These are phyloP conservation scores for Lepus oiostolus DNA, from an alignment of 2,797 vertebrate species.

Conservation along the genomic window DNA sequence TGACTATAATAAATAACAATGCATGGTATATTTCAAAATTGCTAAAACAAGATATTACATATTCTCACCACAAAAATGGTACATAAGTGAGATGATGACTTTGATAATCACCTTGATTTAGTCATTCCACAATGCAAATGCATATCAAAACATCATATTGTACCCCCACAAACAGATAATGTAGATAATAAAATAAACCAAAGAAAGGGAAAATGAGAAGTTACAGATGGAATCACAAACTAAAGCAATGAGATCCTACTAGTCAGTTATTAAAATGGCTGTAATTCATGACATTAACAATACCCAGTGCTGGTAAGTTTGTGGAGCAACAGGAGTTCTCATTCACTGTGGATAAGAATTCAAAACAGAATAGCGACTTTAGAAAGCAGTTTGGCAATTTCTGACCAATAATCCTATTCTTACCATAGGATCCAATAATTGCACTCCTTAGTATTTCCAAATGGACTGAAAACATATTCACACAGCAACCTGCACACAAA, in stretches of 20 bases:
- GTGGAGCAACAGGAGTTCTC: not conserved
- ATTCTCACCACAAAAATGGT: not conserved
- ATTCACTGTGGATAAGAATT: not conserved
- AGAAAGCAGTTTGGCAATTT: slow-evolving; percentile 11
- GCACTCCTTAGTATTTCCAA: not conserved
- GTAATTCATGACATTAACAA: not conserved
- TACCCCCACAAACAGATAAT: not conserved
- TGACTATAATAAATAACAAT: not conserved
- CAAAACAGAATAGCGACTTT: not conserved
- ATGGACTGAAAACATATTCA: not conserved
- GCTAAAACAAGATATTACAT: not conserved
- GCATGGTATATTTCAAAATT: not conserved
- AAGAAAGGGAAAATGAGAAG: not conserved
- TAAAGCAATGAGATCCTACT: not conserved
- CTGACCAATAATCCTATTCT: not conserved
- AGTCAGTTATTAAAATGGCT: not conserved
- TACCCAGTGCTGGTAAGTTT: not conserved
- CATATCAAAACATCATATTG: not conserved
- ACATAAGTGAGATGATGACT: not conserved
- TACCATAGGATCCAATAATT: not conserved
- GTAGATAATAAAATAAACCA: not conserved
- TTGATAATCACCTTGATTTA: not conserved
- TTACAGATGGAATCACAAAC: not conserved
- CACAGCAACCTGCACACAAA: not conserved
- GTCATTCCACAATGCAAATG: not conserved